A percentile compares a stretch with the other conserved stretches of the same genome.
phyloP scores from a whole-genome alignment of 2,797 vertebrate species.

The Myotis vivesi region DNA sequence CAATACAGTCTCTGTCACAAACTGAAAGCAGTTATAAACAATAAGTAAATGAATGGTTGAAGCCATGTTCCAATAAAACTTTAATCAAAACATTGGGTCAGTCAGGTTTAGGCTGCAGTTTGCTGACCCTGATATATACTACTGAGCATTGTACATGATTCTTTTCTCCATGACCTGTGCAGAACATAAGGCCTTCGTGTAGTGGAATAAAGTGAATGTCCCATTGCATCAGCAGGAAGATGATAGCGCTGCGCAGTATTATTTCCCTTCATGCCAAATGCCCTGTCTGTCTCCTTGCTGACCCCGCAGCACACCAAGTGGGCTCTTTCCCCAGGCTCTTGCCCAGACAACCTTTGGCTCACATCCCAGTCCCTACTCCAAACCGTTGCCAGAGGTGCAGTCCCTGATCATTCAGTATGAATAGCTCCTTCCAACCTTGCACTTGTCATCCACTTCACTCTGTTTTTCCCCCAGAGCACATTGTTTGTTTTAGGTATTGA shows the following conservation, averaged over 20 bases:
- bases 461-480: background rate
- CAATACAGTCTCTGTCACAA: background rate
- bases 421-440: background rate
- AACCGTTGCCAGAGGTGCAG: background rate
- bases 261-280: background rate
- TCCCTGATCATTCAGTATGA: background rate
- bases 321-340: background rate
- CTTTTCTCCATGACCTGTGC: background rate
- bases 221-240: background rate
- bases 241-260: background rate
- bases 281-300: background rate
- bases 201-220: background rate
- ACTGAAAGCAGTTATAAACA: background rate
- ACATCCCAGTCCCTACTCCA: background rate
- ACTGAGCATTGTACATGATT: background rate
- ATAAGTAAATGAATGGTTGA: background rate
- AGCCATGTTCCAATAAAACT: background rate
- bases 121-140: background rate
- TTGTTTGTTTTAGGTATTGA: conserved; percentile 28
- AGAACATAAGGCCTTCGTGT: background rate
- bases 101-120: background rate
- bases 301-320: rapidly evolving
- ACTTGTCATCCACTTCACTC: background rate
- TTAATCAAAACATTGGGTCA: background rate
- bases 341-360: background rate